Conservation (phyloP, 2,797 vertebrate genomes). For the Rhyacichthys aspro region DNA sequence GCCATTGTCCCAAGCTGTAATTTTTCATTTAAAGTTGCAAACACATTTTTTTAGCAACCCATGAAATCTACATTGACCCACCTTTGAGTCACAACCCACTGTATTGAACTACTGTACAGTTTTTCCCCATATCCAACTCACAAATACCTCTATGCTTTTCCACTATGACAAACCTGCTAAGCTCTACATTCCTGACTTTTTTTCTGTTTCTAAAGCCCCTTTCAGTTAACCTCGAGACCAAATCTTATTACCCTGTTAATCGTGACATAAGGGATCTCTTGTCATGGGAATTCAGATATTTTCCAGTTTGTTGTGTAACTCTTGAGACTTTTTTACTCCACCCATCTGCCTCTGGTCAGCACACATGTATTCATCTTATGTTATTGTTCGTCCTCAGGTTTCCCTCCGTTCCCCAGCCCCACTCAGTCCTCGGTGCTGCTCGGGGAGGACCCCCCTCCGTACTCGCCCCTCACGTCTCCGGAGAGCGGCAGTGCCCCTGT, state of each 20-base stretch:
- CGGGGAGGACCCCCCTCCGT: constrained; percentile 89
- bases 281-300: constrained; percentile 51
- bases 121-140: neutral
- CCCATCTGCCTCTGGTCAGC: constrained; percentile 7
- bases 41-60: too few species aligned
- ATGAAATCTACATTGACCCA: too few species aligned
- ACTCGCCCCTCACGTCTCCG: constrained; percentile 90
- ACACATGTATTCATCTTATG: neutral
- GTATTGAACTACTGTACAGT: constrained; percentile 6
- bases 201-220: constrained; percentile 70
- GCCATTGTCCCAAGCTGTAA: too few species aligned
- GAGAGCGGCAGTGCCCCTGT: constrained; percentile 91
- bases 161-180: constrained; percentile 31
- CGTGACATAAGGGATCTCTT: constrained; percentile 43
- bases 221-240: constrained; percentile 71
- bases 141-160: constrained; percentile 22
- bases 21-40: too few species aligned
- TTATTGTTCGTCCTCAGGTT: constrained; percentile 64
- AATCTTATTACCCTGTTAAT: constrained; percentile 79
- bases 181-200: constrained; percentile 64
- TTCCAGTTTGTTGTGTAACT: constrained; percentile 31
- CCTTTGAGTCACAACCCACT: neutral
- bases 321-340: constrained; percentile 25
- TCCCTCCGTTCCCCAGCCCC: constrained; percentile 84
- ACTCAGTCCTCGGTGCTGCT: constrained; percentile 86